Conservation (phyloP, 2,113 vertebrate species). For the Micromys minutus region DNA sequence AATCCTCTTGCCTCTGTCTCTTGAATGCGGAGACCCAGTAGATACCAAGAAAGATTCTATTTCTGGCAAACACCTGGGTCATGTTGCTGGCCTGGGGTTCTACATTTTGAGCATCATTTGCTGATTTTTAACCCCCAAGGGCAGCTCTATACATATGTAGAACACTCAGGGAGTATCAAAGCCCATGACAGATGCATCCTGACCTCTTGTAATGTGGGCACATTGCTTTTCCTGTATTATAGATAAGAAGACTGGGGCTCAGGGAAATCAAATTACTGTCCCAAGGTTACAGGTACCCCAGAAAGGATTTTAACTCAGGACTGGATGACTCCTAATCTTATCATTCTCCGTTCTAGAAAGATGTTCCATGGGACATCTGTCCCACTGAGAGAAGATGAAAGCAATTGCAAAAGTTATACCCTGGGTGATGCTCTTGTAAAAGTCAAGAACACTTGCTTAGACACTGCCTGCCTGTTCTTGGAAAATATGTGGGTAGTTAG, state of each 20-base stretch:
- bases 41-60: neutral
- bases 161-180: neutral
- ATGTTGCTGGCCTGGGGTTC: neutral
- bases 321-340: neutral
- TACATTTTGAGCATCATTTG: neutral
- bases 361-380: neutral
- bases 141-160: neutral
- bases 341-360: conserved; percentile 31
- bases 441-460: neutral
- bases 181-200: neutral
- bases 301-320: neutral
- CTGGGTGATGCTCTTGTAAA: neutral
- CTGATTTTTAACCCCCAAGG: neutral
- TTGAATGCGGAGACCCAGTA: neutral
- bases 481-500: neutral
- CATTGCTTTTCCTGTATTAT: neutral
- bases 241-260: conserved; percentile 22
- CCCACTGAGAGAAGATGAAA: conserved; percentile 18
- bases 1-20: neutral
- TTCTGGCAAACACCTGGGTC: neutral
- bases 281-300: neutral
- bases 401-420: neutral
- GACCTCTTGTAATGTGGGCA: neutral
- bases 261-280: conserved; percentile 26
- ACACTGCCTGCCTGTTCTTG: neutral